phyloP scores from a whole-genome alignment of 2,797 vertebrate species.

The Babyrousa celebensis region DNA sequence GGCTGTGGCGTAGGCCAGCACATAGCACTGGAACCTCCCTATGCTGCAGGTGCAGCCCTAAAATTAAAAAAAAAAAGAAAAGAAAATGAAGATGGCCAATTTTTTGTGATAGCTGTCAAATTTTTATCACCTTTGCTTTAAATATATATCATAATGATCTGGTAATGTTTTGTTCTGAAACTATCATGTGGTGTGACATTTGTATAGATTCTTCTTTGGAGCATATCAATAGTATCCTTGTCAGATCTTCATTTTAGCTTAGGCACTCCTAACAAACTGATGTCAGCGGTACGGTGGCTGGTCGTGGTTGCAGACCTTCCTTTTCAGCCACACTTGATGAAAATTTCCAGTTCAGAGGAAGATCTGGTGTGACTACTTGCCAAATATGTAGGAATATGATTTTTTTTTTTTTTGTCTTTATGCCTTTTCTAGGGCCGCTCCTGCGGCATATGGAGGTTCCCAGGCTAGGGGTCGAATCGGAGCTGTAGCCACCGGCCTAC shows the following conservation, averaged over 20 bases:
- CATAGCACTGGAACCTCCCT: no score
- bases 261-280: conserved; percentile 7
- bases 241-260: conserved; percentile 43
- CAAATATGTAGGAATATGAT: conserved; percentile 3
- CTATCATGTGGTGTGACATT: conserved; percentile 5
- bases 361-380: conserved; percentile 1
- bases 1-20: no score
- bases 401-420: no score
- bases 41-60: no score
- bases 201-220: neutral
- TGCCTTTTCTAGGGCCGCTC: no score
- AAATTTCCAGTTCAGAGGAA: conserved; percentile 36
- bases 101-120: neutral
- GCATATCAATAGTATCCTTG: neutral
- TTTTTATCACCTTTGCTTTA: conserved; percentile 66
- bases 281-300: neutral
- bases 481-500: no score
- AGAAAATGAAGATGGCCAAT: neutral
- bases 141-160: conserved; percentile 20
- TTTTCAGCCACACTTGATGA: neutral
- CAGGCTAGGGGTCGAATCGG: no score
- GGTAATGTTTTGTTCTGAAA: conserved; percentile 12
- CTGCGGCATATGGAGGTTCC: no score
- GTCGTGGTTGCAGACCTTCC: neutral
- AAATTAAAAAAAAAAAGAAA: no score